Evolutionary conservation across 1,140 invertebrate species (phyloP), one percentile per base, ranked within the genome.

Genomic region (Zaprionus capensis): DNA sequence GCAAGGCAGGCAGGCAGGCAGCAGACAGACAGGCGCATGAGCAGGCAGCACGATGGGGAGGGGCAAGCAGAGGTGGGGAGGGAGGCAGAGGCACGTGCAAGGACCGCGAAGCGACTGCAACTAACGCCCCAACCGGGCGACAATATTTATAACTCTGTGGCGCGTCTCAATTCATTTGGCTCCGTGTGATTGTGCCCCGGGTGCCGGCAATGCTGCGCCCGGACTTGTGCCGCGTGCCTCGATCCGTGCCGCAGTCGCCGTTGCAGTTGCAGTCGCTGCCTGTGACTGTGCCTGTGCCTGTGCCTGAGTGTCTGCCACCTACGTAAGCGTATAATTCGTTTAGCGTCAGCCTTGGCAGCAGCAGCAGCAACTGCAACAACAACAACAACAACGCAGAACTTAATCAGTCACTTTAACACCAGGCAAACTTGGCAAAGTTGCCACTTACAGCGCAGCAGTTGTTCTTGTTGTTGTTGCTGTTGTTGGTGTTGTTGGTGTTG

Each of bases 111-210:
- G 69, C 57, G 59, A 72, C 66, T 69, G 69, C 57, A 55, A 72
- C 71, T 70, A 71, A 81, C 78, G 63, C 70, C 70, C 71, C 79
- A 69, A 57, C 56, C 71, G 63, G 73, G 84, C 78, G 84, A 87
- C 84, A 87, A 87, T 87, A 87, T 87, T 87, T 87, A 87, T 87
- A 87, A 87, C 84, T 78, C 87, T 88, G 68, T 80, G 78, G 74
- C 84, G 84, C 84, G 84, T 91, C 87, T 91, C 87, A 91, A 91
- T 91, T 91, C 87, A 91, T 91, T 91, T 91, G 80, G 68, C 78
- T 84, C 65, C 73, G 63, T 75, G 63, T 51, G 59, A 64, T 64
- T 75, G 63, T 75, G 53, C 24, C 38, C 28, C 41, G 61, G 28
- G 28, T 46, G 41, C n/a, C n/a, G 41, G 22, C 46, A 22, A 11